Evolutionary conservation across 2,113 vertebrate species (phyloP).

Genomic region (Tamias sibiricus): DNA sequence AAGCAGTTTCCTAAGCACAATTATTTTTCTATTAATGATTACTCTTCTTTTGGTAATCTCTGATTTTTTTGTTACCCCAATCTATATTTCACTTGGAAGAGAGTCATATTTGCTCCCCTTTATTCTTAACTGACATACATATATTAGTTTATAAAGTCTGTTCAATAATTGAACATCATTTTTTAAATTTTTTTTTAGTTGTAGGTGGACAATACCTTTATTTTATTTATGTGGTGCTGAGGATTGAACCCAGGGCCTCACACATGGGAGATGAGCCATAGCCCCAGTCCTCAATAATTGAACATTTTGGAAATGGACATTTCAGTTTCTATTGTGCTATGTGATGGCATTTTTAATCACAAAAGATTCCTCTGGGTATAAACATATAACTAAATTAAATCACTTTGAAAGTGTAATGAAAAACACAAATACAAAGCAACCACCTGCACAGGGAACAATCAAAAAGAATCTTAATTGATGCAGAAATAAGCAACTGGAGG

Average conservation of each 20-base stretch:
- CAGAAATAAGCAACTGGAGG: not conserved
- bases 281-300: no score
- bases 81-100: not conserved
- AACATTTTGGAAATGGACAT: not conserved
- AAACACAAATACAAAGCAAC: not conserved
- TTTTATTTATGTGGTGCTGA: no score
- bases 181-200: no score
- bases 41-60: not conserved
- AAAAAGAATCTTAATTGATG: not conserved
- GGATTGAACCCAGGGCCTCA: no score
- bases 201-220: no score
- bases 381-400: slow-evolving; percentile 22
- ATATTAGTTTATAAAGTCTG: not conserved
- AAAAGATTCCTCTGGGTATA: not conserved
- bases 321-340: not conserved
- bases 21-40: not conserved
- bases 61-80: not conserved
- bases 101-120: not conserved
- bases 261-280: no score
- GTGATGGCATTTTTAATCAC: not conserved
- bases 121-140: not conserved
- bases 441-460: not conserved
- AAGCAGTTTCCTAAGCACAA: not conserved
- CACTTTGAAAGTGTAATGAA: not conserved
- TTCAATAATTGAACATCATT: no score